Percentiles rank a stretch among this genome's conserved stretches.
Conservation (phyloP, 2,888 invertebrate genomes). For the Eugnorisma glareosa region DNA sequence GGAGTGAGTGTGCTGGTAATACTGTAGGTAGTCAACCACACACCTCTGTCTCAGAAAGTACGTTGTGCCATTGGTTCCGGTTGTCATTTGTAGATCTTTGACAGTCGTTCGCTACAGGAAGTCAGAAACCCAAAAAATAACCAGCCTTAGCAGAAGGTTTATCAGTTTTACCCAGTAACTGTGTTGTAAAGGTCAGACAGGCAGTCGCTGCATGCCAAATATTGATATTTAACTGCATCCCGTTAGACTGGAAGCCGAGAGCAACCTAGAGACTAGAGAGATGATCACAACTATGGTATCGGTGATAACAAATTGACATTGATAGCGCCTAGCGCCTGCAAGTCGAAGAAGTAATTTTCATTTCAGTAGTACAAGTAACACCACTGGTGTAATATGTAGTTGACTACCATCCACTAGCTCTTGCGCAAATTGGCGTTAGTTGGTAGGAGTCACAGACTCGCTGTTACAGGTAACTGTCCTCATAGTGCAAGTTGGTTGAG, state of each 20-base stretch:
- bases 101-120: not conserved
- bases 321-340: too few species aligned
- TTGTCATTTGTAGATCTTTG: not conserved
- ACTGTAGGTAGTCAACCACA: not conserved
- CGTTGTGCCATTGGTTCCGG: not conserved
- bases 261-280: not conserved
- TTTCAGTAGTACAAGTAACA: not conserved
- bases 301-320: not conserved
- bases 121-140: not conserved
- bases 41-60: not conserved
- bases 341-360: too few species aligned
- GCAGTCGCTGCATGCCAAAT: not conserved
- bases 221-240: not conserved
- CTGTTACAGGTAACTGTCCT: not conserved
- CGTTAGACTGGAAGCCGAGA: not conserved
- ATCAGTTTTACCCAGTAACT: not conserved
- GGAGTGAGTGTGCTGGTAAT: slow-evolving; percentile 8
- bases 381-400: not conserved
- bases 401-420: not conserved
- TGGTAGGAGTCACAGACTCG: not conserved
- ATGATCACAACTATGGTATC: not conserved
- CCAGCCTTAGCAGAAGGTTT: not conserved
- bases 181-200: not conserved
- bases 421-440: not conserved
- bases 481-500: not conserved